Base-by-base conservation (phyloP, 2,797 vertebrate genomes). In the Myiotriccus ornatus region DNA sequence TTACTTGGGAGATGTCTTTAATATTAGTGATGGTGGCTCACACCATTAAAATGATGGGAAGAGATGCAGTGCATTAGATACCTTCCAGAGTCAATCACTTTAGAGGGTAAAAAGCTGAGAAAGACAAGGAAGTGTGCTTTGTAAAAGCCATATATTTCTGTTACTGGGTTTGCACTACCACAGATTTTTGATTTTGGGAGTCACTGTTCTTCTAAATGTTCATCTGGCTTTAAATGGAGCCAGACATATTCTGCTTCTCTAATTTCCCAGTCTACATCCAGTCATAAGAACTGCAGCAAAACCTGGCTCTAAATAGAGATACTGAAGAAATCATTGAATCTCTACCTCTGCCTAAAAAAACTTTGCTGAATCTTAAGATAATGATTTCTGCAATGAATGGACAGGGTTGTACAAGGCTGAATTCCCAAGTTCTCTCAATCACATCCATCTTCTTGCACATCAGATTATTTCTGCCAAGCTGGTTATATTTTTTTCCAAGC, bases 401-500 rank as follows among this genome's bases (percentile, higher is more conserved):
- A 82, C 24, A 67, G 46, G 27, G 18, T 9, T 79, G 52, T 35
- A 81, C 15, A 43, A n/a, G 52, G 15, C 63, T 79, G 63, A 84
- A 77, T 35, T 84, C 32, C 39, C 75, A 82, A 30, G n/a, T 59
- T 87, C 63, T 90, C 89, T 30, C 60, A 76, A 59, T 87, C 92
- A 68, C 39, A 8, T 73, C 74, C 63, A 57, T 89, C 89, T 95
- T 65, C 35, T 28, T 59, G 49, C 43, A 47, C 59, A 37, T 94
- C 84, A 80, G 39, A 69, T 90, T 93, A 78, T 81, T 93, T 82
- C 69, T 90, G 82, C 60, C 53, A 43, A 73, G 60, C 32, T 83
- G 87, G 84, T 92, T 91, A 25, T 70, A 64, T 84, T 97, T 94
- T 88, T 97, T 94, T 94, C 95, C 96, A 84, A 95, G 86, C 59